phyloP scores from a whole-genome alignment of 2,888 invertebrate genomes.

The Pseudococcus jackbeardsleyi region DNA sequence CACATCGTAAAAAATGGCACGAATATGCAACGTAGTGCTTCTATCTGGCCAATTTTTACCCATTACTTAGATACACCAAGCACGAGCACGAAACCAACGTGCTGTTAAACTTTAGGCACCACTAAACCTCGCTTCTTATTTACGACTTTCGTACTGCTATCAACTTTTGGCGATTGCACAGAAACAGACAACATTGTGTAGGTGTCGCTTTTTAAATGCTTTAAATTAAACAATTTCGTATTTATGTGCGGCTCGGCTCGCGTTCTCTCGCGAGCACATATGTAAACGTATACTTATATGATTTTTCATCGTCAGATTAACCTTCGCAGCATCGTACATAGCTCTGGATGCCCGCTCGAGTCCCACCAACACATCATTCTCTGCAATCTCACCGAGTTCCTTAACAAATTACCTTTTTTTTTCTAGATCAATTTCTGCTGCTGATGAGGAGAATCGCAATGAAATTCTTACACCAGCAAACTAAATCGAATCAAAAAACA shows the following conservation, averaged over 20 bases:
- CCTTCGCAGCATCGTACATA: background rate
- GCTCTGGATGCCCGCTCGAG: background rate
- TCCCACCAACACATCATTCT: background rate
- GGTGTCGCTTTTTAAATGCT: constrained; percentile 57
- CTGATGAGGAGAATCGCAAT: too few species aligned
- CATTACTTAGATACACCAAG: too few species aligned
- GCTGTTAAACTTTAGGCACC: constrained; percentile 12
- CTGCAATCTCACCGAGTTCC: too few species aligned
- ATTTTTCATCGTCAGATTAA: constrained; percentile 46
- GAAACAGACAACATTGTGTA: constrained; percentile 52
- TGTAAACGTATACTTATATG: constrained; percentile 19
- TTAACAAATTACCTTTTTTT: background rate
- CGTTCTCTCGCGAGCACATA: constrained; percentile 6
- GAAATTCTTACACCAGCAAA: background rate
- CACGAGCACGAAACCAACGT: background rate
- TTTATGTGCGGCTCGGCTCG: constrained; percentile 20
- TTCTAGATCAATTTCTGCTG: too few species aligned
- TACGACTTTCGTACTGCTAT: constrained; percentile 40
- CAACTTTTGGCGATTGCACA: constrained; percentile 60
- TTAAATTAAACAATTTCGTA: constrained; percentile 57
- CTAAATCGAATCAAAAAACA: constrained; percentile 4
- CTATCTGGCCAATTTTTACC: too few species aligned
- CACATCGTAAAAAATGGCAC: too few species aligned
- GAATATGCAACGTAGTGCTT: too few species aligned
- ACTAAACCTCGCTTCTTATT: constrained; percentile 45